Evolutionary conservation across 2,797 vertebrate genomes (phyloP), one percentile per base, ranked within the genome.

Genomic region (Synaphobranchus kaupii): DNA sequence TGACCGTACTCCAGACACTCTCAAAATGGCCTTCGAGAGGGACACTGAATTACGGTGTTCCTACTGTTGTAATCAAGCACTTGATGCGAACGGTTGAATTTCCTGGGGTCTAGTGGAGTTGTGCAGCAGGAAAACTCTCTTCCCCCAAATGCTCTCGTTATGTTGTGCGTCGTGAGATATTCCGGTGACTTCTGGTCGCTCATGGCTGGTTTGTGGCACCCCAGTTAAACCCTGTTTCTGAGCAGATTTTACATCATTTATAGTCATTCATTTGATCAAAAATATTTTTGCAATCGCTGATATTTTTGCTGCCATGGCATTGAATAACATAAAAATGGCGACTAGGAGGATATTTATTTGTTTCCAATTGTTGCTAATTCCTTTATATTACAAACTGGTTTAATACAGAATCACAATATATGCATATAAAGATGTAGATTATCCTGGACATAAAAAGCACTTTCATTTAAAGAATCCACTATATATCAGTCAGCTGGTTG

Each of bases 1-100:
- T 88, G 84, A 71, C 85, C 60, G 89, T 89, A 89, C 93, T 93
- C 92, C 88, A 92, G 90, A 93, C 82, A 54, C 85, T 83, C 87
- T 84, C 84, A 31, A 89, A 54, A 22, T 84, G 84, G 84, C 91
- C 88, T 91, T 89, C 4, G 87, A 93, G 87, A 91, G 91, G 91
- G 88, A 91, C 89, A 92, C 86, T 10, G 76, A 89, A 92, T 90
- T 89, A 87, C 71, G 80, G 83, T 84, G 90, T 88, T 86, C 82
- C 90, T 89, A 90, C 87, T 89, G 87, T 58, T 34, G 86, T 85
- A 86, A 92, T 90, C 89, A 90, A 92, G 91, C 88, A 84, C 28
- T 89, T 84, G 90, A 91, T 87, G 88, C 86, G 86, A 88, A 89
- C 56, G 44, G 86, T 66, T 47, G 76, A 48, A 48, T 12, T n/a